Evolutionary conservation across 2,888 invertebrate genomes (phyloP), one percentile per base, ranked within the genome.

Genomic region (Dryadula phaetusa): DNA sequence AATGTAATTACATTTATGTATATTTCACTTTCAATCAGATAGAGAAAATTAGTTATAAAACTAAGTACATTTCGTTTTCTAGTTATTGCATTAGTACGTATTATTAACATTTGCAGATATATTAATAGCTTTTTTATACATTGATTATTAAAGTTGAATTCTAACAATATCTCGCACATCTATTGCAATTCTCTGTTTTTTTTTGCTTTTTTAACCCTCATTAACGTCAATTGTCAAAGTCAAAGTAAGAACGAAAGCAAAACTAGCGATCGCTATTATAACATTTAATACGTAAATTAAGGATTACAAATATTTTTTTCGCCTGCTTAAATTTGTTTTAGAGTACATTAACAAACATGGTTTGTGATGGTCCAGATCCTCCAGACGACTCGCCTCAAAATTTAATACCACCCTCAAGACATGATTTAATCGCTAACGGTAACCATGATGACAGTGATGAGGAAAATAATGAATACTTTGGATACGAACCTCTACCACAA

Each of bases 401-500:
- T 54, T 73, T 93, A 7, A 84, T 83, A 44, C 87, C 90, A 22
- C 92, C 91, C 3, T 82, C 88, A 8, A 81, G 88, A 64, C 85
- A 86, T 66, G 87, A 87, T 67, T 74, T 91, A 14, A 77, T 86
- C 62, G 81, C 86, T 72, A 86, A 86, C 49, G 87, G 85, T 12
- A 80, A 82, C 54, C 79, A 81, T 14, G 94, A 92, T 14, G 94
- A 93, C 47, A 92, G 93, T 66, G 94, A 94, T 67, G 93, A 92
- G 7, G 91, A 93, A 67, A 86, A 88, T 49, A 86, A 88, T 69
- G 90, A 89, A 52, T 87, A 94, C 75, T 92, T 92, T 64, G 94
- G 94, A 2, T 94, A 94, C 73, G 90, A 93, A 75, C 94, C 93
- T 0, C 75, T 94, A 47, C 91, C 94, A 0, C 88, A 93, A 75